Conservation (phyloP, 2,797 vertebrate genomes). For the Ambastaia sidthimunki region DNA sequence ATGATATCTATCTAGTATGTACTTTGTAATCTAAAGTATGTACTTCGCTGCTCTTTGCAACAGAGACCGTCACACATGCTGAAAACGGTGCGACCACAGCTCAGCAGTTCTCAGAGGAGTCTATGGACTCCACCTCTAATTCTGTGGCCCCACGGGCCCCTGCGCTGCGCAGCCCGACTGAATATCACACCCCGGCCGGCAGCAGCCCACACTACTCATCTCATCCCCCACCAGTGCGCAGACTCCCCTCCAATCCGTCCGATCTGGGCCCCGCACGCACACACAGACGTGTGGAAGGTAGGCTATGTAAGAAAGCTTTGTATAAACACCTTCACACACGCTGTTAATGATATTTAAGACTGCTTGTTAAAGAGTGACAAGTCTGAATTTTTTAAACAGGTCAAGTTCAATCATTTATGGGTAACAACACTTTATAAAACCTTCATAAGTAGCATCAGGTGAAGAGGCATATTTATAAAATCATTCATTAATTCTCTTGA, state of each 20-base stretch:
- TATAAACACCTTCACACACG: constrained; percentile 32
- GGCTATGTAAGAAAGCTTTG: constrained; percentile 56
- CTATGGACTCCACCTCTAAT: constrained; percentile 75
- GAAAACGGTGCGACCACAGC: constrained; percentile 79
- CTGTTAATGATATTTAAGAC: neutral
- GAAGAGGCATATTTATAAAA: too few relatives aligned
- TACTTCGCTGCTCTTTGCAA: constrained; percentile 4
- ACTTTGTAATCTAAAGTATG: neutral
- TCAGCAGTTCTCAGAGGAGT: constrained; percentile 77
- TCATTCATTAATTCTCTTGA: too few relatives aligned
- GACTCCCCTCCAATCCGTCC: constrained; percentile 78
- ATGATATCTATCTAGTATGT: too few relatives aligned
- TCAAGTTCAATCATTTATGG: too few relatives aligned
- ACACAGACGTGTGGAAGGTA: constrained; percentile 89
- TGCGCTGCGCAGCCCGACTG: constrained; percentile 66
- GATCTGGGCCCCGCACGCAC: constrained; percentile 76
- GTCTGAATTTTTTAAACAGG: too few relatives aligned
- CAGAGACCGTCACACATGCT: constrained; percentile 76
- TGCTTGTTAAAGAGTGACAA: too few relatives aligned
- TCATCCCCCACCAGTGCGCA: constrained; percentile 72
- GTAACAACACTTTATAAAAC: too few relatives aligned
- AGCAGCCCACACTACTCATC: constrained; percentile 77
- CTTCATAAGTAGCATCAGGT: too few relatives aligned
- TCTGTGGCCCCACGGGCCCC: constrained; percentile 69
- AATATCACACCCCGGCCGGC: constrained; percentile 75